Percentiles rank a stretch among this genome's conserved stretches.
These are phyloP conservation scores for Pseudomugil tenellus DNA, from an alignment of 2,797 vertebrate species.

Conservation along the genomic window DNA sequence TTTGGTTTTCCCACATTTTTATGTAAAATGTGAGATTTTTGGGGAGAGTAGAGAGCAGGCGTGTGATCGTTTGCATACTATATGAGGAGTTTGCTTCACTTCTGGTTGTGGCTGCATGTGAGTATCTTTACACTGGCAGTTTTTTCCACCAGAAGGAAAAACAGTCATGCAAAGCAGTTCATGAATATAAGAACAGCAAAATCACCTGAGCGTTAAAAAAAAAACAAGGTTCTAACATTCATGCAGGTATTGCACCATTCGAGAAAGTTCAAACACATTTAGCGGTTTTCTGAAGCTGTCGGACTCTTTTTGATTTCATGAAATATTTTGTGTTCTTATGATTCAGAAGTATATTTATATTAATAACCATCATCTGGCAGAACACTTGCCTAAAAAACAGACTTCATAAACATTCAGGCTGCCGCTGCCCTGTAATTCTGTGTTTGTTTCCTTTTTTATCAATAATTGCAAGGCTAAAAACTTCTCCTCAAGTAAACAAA, in stretches of 20 bases:
- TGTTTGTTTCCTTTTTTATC: constrained; percentile 34
- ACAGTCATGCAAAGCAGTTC: constrained; percentile 29
- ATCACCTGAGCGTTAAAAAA: constrained; percentile 13
- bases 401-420: constrained; percentile 8
- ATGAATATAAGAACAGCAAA: constrained; percentile 45
- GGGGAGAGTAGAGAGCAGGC: constrained; percentile 17
- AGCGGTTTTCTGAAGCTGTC: constrained; percentile 25
- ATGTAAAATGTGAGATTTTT: constrained; percentile 11
- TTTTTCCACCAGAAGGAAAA: constrained; percentile 5
- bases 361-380: constrained; percentile 10
- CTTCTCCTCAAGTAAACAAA: constrained; percentile 32
- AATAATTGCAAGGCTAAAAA: constrained; percentile 51
- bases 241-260: constrained; percentile 17
- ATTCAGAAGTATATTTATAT: constrained; percentile 8
- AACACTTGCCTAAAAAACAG: constrained; percentile 20
- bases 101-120: constrained; percentile 28
- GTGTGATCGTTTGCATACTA: constrained; percentile 14
- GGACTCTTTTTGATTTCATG: constrained; percentile 16
- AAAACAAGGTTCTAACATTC: constrained; percentile 29
- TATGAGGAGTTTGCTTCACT: constrained; percentile 33
- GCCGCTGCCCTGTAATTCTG: constrained; percentile 9
- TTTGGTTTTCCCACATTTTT: constrained; percentile 35
- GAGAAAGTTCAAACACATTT: constrained; percentile 30
- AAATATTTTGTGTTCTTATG: constrained; percentile 13
- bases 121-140: constrained; percentile 20